Percentiles rank a stretch among this genome's conserved stretches.
Evolutionary conservation across 2,797 vertebrate genomes (phyloP).

Genomic region (Chrosomus eos): DNA sequence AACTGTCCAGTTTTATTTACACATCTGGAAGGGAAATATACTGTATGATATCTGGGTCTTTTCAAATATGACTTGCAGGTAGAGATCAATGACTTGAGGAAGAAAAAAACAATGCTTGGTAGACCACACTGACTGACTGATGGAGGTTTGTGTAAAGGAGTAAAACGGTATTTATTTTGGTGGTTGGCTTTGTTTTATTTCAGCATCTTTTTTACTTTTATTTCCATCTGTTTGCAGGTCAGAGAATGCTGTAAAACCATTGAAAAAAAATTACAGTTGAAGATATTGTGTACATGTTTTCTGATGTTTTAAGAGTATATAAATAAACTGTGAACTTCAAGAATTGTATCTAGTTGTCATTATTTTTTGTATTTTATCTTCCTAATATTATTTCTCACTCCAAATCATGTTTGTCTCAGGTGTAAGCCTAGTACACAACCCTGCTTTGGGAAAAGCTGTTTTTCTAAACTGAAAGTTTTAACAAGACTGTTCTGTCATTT

Average conservation of each 20-base stretch:
- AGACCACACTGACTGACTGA: constrained; percentile 65
- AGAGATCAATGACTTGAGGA: constrained; percentile 48
- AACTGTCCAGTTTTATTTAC: constrained; percentile 45
- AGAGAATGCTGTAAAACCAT: constrained; percentile 84
- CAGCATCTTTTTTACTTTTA: constrained; percentile 63
- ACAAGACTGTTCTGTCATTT: not conserved
- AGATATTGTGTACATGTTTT: constrained; percentile 79
- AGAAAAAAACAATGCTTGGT: constrained; percentile 57
- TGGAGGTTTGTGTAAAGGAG: constrained; percentile 55
- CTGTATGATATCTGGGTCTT: constrained; percentile 56
- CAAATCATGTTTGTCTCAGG: constrained; percentile 8
- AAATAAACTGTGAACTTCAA: constrained; percentile 89
- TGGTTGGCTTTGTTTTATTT: constrained; percentile 68
- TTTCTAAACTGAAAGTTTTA: not conserved
- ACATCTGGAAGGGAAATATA: constrained; percentile 52
- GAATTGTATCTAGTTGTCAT: constrained; percentile 73
- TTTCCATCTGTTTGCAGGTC: constrained; percentile 97
- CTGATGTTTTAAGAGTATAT: constrained; percentile 84
- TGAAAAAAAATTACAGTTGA: constrained; percentile 65
- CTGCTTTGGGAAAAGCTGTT: constrained; percentile 8
- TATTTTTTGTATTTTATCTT: constrained; percentile 66
- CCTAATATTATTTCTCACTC: constrained; percentile 8
- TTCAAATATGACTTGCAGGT: constrained; percentile 37
- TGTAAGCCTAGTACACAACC: constrained; percentile 7
- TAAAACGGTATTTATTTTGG: constrained; percentile 65